Evolutionary conservation across 2,888 invertebrate species (phyloP), one percentile per base, ranked within the genome.

Genomic region (Zootermopsis nevadensis): DNA sequence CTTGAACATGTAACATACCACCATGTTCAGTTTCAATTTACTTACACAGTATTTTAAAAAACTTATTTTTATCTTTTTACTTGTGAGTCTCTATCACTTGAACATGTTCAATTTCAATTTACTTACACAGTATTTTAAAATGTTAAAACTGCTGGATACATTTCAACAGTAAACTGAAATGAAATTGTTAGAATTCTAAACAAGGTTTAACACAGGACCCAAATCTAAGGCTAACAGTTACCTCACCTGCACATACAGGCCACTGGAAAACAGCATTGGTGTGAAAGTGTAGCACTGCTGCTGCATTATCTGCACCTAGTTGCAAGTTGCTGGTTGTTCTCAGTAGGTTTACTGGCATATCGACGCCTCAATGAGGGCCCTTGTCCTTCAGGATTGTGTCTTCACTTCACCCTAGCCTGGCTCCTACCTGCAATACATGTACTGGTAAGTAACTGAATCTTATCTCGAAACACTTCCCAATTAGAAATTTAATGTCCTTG

Each of bases 251-350:
- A 15, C 48, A 19, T 89, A 81, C 88, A 94, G 94, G 93, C 94
- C 10, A 93, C 93, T 1, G 92, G 92, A 84, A 92, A 92, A 48
- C 90, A 90, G 42, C 90, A 92, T 24, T 92, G 93, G 87, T 95
- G 95, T 87, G 92, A 93, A 87, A 91, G 93, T 80, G 92, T 94
- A 80, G 94, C 94, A 0, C 88, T 95, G 15, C 89, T 93, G 4
- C 90, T 95, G 15, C 94, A 95, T 88, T 95, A 94, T 89, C 91
- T 94, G 0, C 94, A 95, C 88, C 90, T 95, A 77, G 92, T 93
- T 22, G 93, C 94, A 83, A 92, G 94, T 0, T 92, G 93, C 88
- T 95, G 94, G 94, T 92, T 95, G 85, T 92, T 94, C 77, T 91
- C 93, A 2, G 91, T 94, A 85, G 93, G 93, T 24, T 92, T 93